Evolutionary conservation across 2,888 invertebrate genomes (phyloP), one percentile per base, ranked within the genome.

Genomic region (Hydrotaea diabolus): DNA sequence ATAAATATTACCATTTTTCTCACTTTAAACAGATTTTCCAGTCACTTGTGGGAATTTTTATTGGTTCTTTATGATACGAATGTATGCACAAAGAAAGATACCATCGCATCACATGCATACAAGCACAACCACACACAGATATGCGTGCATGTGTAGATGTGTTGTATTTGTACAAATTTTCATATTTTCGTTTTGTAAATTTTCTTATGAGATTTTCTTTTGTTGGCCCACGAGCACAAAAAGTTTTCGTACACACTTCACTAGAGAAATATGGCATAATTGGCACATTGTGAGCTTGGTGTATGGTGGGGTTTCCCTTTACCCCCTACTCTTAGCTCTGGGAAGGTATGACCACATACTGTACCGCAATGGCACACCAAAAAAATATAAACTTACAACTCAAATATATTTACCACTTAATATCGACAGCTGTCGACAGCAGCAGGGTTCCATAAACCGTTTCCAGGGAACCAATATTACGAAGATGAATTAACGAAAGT

Each of bases 11-110:
- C 73, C 53, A 77, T 82, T 83, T 76, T 69, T 83, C 46, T 76
- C 81, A 81, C 76, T 83, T 81, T 74, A 83, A 83, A 83, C 62
- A 46, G 77, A 83, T 80, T 85, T 81, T 72, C 57, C 15, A 53
- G 69, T 59, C 80, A 83, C 80, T 80, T 77, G 62, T 66, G 82
- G 79, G 82, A 71, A 43, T 76, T 62, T 74, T 76, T 79, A 79
- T 74, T 76, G 66, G 83, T 64, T 49, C 39, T 71, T 77, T 77
- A 72, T 49, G 7, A 49, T 73, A 62, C 66, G 15, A 59, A 23
- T 59, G 26, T 59, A 23, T 59, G 59, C 59, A 26, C 26, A 17
- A 19, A 31, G 31, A 66, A 8, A 66, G 66, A 66, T 43, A 43
- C 66, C 43, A 66, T 7, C 39, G 43, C 43, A 21, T 19, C 43